Conservation (phyloP, 2,113 vertebrate species). For the Pao palembangensis region DNA sequence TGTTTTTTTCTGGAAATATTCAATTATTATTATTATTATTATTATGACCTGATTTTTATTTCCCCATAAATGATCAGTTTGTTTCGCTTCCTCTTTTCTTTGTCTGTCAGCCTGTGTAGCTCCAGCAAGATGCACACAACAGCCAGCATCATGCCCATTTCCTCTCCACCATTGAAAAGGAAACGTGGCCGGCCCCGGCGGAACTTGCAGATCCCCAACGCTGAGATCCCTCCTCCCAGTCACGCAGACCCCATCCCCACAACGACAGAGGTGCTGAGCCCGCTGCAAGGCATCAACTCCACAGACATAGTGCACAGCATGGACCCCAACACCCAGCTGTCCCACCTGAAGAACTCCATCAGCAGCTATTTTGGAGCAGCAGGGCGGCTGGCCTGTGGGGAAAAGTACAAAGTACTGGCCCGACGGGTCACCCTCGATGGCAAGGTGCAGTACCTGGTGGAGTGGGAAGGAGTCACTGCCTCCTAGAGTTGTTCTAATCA, state of each 20-base stretch:
- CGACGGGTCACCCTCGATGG: constrained; percentile 92
- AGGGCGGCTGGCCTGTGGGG: constrained; percentile 95
- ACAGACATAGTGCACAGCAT: constrained; percentile 91
- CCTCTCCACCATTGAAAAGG: constrained; percentile 81
- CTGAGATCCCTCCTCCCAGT: constrained; percentile 78
- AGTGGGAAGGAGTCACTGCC: constrained; percentile 97
- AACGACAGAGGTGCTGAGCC: constrained; percentile 78
- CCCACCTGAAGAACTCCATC: constrained; percentile 95
- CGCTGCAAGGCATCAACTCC: constrained; percentile 83
- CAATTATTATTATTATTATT: neutral
- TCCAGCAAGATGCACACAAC: constrained; percentile 84
- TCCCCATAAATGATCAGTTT: neutral
- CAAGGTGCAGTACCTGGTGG: constrained; percentile 98
- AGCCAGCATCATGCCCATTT: constrained; percentile 82
- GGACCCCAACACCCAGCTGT: constrained; percentile 90
- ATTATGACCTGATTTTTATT: neutral
- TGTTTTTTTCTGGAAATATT: neutral
- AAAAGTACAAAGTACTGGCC: constrained; percentile 94
- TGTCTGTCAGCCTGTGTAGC: constrained; percentile 72
- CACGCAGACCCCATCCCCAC: constrained; percentile 77
- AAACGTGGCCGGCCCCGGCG: constrained; percentile 90
- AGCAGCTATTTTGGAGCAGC: constrained; percentile 97
- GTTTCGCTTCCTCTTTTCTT: constrained; percentile 24
- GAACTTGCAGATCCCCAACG: constrained; percentile 85
- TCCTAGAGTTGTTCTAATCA: constrained; percentile 79